A percentile compares a stretch with the other conserved stretches of the same genome.
These are phyloP conservation scores for Bursaphelenchus mucronatus DNA, from an alignment of 1,140 invertebrate genomes.

Conservation along the genomic window DNA sequence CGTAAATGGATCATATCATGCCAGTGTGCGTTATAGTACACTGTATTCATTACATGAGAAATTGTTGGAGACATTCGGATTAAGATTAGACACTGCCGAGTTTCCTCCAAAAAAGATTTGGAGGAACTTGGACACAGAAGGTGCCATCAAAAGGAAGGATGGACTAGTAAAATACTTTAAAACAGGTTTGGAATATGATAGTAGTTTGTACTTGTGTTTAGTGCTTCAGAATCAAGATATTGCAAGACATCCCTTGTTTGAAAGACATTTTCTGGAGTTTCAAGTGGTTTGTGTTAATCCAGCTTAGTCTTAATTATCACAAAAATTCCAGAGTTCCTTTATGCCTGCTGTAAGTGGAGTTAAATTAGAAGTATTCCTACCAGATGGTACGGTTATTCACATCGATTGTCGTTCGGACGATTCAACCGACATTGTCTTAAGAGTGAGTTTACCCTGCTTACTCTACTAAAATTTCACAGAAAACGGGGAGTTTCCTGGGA, in stretches of 20 bases:
- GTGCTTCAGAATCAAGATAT: conserved; percentile 40
- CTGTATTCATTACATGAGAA: conserved; percentile 43
- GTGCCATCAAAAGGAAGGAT: conserved; percentile 42
- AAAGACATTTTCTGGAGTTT: conserved; percentile 43
- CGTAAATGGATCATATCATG: conserved; percentile 47
- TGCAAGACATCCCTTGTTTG: conserved; percentile 35
- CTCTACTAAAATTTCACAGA: background rate
- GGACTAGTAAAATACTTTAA: conserved; percentile 48
- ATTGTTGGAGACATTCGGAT: conserved; percentile 43
- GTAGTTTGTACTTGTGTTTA: conserved; percentile 14
- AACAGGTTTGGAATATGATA: conserved; percentile 22
- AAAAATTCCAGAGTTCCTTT: conserved; percentile 23
- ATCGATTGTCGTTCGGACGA: conserved; percentile 45
- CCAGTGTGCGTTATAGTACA: conserved; percentile 43
- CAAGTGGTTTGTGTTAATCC: conserved; percentile 42
- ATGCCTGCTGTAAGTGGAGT: conserved; percentile 20
- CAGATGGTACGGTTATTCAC: conserved; percentile 33
- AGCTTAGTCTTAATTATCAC: conserved; percentile 8
- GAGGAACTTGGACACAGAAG: conserved; percentile 36
- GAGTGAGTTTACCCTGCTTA: conserved; percentile 25
- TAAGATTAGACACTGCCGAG: conserved; percentile 36
- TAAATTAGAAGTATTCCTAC: conserved; percentile 43
- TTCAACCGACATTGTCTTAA: conserved; percentile 39
- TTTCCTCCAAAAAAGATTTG: conserved; percentile 52
- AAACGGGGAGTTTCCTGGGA: background rate